Conservation (phyloP, 2,797 vertebrate genomes). For the Myoxocephalus aenaeus region DNA sequence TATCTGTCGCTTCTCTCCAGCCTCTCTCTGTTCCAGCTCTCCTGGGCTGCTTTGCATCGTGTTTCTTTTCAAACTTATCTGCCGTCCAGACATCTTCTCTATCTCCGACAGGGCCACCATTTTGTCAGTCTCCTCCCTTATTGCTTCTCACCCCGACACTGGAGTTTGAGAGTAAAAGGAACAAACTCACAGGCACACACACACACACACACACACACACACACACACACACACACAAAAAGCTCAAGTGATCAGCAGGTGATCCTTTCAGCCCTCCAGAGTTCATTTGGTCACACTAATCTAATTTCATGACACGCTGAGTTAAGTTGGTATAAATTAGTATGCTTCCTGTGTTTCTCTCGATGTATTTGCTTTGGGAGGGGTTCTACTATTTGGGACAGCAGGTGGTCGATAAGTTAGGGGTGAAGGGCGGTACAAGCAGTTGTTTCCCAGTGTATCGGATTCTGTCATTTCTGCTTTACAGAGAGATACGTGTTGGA, state of each 20-base stretch:
- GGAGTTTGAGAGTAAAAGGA: slow-evolving; percentile 13
- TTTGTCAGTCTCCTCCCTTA: slow-evolving; percentile 18
- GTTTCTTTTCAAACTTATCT: slow-evolving; percentile 53
- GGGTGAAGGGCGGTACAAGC: slow-evolving; percentile 50
- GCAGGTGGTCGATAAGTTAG: slow-evolving; percentile 76
- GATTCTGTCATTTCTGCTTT: slow-evolving; percentile 67
- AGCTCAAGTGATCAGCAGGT: slow-evolving; percentile 41
- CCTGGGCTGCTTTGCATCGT: slow-evolving; percentile 38
- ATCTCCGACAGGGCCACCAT: slow-evolving; percentile 36
- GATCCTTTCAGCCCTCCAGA: slow-evolving; percentile 39
- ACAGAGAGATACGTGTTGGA: slow-evolving; percentile 52
- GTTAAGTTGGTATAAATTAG: slow-evolving; percentile 76
- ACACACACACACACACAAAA: background rate
- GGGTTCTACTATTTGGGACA: slow-evolving; percentile 54
- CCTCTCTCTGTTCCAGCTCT: slow-evolving; percentile 45
- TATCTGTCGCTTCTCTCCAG: slow-evolving; percentile 17
- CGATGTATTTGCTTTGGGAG: slow-evolving; percentile 67
- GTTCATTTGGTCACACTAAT: slow-evolving; percentile 77
- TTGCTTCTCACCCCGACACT: slow-evolving; percentile 8
- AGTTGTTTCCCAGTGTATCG: slow-evolving; percentile 78
- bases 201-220: background rate
- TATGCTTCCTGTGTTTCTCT: slow-evolving; percentile 65
- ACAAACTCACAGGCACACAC: slow-evolving; percentile 15
- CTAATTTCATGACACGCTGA: slow-evolving; percentile 73
- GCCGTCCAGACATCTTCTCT: slow-evolving; percentile 36